These are phyloP conservation scores for Accipiter cooperii DNA, from an alignment of 2,113 vertebrate species.

Conservation along the genomic window DNA sequence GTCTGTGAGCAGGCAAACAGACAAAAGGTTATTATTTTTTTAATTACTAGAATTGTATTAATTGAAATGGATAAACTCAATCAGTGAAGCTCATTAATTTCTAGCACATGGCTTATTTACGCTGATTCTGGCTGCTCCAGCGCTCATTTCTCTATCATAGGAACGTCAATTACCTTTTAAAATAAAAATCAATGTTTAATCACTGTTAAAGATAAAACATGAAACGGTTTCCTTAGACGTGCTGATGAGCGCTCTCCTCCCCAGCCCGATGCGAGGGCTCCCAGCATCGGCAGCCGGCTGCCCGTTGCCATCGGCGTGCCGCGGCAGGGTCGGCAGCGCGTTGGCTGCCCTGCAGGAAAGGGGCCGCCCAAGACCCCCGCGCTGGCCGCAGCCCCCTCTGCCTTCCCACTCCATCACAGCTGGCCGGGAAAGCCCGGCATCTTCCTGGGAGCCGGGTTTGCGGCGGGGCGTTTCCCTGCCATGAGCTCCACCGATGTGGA, in stretches of 20 bases:
- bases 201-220: neutral
- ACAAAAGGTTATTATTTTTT: neutral
- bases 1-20: neutral
- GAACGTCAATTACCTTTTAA: slow-evolving; percentile 16
- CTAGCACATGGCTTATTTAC: slow-evolving; percentile 1
- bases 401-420: neutral
- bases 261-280: neutral
- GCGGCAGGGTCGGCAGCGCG: fast-evolving
- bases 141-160: neutral
- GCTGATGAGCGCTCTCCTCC: neutral
- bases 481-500: neutral
- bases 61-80: slow-evolving; percentile 40
- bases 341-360: neutral
- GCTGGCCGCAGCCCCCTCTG: neutral
- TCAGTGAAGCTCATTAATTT: slow-evolving; percentile 38
- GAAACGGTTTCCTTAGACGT: neutral
- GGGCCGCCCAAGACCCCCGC: neutral
- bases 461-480: fast-evolving
- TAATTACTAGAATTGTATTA: slow-evolving; percentile 11
- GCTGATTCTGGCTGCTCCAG: neutral
- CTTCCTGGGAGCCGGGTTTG: neutral
- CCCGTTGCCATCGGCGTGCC: fast-evolving
- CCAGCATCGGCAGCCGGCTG: fast-evolving
- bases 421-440: neutral
- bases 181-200: slow-evolving; percentile 50